Percentiles rank a stretch among this genome's conserved stretches.
Evolutionary conservation across 1,140 invertebrate species (phyloP).

Genomic region (Ostrea denselamellosa): DNA sequence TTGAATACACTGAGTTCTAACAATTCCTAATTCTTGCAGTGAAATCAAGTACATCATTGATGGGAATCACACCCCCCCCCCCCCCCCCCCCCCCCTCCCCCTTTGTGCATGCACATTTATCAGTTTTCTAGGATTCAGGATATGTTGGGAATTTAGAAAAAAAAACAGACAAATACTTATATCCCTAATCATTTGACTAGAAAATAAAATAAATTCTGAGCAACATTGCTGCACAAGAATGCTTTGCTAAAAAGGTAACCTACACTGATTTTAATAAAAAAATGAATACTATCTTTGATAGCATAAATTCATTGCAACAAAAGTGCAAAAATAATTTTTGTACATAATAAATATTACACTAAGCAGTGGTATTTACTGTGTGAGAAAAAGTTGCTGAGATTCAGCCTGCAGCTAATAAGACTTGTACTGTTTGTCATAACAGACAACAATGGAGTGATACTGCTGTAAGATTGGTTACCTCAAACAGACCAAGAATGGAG

Average conservation of each 20-base stretch:
- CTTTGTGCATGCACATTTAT: too few species aligned
- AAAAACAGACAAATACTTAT: too few species aligned
- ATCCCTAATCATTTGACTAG: too few species aligned
- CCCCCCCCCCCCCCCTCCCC: too few species aligned
- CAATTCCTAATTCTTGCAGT: too few species aligned
- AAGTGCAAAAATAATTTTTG: background rate
- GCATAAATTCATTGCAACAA: conserved; percentile 18
- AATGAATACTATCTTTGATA: conserved; percentile 18
- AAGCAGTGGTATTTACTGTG: background rate
- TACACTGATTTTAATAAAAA: background rate
- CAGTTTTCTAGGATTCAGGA: too few species aligned
- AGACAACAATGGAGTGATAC: background rate
- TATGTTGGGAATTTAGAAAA: too few species aligned
- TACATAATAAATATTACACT: conserved; percentile 29
- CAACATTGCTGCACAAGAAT: background rate
- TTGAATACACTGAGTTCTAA: too few species aligned
- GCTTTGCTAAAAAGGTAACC: background rate
- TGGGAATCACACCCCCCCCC: too few species aligned
- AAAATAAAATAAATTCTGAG: too few species aligned
- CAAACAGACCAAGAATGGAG: background rate
- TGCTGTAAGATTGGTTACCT: too few species aligned
- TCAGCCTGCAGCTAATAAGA: background rate
- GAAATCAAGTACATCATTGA: too few species aligned
- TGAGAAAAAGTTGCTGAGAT: conserved; percentile 13
- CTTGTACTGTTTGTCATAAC: background rate